A percentile compares a stretch with the other conserved stretches of the same genome.
These are phyloP conservation scores for Ectropis grisescens DNA, from an alignment of 1,140 invertebrate species.

Conservation along the genomic window DNA sequence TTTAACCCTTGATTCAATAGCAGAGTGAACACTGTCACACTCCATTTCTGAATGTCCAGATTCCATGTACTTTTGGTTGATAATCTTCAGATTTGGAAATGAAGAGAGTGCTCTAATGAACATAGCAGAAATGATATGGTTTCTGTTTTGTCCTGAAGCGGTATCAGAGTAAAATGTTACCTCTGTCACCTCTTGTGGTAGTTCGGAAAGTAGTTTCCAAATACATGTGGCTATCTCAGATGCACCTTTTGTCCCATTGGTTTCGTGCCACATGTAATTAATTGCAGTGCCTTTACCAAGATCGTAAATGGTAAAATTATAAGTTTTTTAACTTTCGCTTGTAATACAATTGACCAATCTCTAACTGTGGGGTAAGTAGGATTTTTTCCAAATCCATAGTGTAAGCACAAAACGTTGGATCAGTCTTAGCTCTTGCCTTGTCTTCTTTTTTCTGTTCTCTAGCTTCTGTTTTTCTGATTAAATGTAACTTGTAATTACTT, in stretches of 20 bases:
- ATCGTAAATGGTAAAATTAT: slow-evolving; percentile 5
- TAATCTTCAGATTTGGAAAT: background rate
- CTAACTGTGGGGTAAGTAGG: slow-evolving; percentile 1
- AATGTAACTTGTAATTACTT: background rate
- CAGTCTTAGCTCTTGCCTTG: background rate
- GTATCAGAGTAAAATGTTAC: slow-evolving; percentile 4
- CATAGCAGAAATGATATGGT: background rate
- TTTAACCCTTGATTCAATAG: background rate
- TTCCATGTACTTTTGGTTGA: slow-evolving; percentile 1
- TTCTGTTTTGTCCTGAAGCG: slow-evolving; percentile 1
- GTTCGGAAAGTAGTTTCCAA: background rate
- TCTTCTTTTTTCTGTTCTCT: background rate
- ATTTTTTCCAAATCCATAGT: slow-evolving; percentile 5
- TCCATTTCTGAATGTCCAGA: background rate
- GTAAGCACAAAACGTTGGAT: background rate
- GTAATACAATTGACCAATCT: slow-evolving; percentile 1
- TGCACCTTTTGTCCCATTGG: background rate
- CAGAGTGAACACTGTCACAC: slow-evolving; percentile 1
- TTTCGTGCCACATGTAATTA: slow-evolving; percentile 6
- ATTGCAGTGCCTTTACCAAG: background rate
- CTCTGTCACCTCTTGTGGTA: slow-evolving; percentile 1
- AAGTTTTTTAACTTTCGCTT: slow-evolving; percentile 4
- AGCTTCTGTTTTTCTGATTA: slow-evolving; percentile 1
- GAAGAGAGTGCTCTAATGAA: background rate
- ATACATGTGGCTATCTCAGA: slow-evolving; percentile 3